Conservation (phyloP, 2,113 vertebrate genomes). For the Thomomys bottae region DNA sequence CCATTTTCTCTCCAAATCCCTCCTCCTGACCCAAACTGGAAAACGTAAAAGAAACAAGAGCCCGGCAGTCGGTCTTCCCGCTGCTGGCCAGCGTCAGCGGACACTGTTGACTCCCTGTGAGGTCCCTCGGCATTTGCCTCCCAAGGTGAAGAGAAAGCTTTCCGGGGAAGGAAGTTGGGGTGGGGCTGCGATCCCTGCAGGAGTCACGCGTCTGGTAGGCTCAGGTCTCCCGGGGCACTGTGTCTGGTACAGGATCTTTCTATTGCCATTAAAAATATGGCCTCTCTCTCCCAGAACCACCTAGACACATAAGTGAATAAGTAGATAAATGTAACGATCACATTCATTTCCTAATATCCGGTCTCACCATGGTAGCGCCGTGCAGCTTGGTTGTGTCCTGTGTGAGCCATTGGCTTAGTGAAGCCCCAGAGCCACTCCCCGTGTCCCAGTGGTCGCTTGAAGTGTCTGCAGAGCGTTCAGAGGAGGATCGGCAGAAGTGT, state of each 20-base stretch:
- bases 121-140: constrained; percentile 31
- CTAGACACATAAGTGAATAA: no score
- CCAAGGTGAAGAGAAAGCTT: constrained; percentile 27
- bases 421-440: no score
- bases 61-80: no score
- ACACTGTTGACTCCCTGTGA: not conserved
- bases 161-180: not conserved
- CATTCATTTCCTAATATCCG: not conserved
- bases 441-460: no score
- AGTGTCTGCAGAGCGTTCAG: no score
- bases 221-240: not conserved
- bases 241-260: not conserved
- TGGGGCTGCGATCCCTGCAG: no score
- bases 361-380: not conserved
- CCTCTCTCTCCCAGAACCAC: not conserved
- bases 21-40: constrained; percentile 16
- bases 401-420: no score
- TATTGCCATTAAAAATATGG: not conserved
- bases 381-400: no score
- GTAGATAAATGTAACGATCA: not conserved
- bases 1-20: constrained; percentile 2
- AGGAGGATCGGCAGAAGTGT: no score
- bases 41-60: not conserved
- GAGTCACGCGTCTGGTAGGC: not conserved
- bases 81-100: no score